Conservation (phyloP, 2,888 invertebrate species). For the Neoitamus cyanurus region DNA sequence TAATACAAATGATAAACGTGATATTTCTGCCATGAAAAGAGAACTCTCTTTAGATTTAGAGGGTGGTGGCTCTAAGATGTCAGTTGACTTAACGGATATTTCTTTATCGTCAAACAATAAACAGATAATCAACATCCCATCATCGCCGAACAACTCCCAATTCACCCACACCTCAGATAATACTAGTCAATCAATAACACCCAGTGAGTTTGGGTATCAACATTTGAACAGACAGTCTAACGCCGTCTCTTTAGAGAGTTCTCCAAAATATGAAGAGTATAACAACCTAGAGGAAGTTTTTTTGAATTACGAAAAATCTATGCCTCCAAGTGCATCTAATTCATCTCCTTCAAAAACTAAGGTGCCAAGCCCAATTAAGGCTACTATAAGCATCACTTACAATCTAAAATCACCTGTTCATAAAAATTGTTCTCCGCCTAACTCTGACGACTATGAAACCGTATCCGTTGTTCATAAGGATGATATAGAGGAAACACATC, state of each 20-base stretch:
- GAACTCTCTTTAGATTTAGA: constrained; percentile 65
- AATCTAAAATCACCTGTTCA: constrained; percentile 70
- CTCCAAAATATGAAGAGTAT: constrained; percentile 62
- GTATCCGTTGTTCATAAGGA: constrained; percentile 28
- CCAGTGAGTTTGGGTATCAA: constrained; percentile 66
- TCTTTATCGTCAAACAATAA: constrained; percentile 51
- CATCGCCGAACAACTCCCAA: constrained; percentile 63
- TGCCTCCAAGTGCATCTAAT: constrained; percentile 50
- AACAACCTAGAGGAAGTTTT: constrained; percentile 58
- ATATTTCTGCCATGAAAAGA: constrained; percentile 64
- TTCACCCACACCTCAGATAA: constrained; percentile 63
- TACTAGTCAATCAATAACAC: constrained; percentile 67
- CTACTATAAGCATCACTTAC: constrained; percentile 80
- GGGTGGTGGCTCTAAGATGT: constrained; percentile 57
- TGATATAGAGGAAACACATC: neutral
- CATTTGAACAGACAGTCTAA: constrained; percentile 65
- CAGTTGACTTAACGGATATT: constrained; percentile 55
- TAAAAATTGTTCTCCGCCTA: constrained; percentile 35
- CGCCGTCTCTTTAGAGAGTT: constrained; percentile 64
- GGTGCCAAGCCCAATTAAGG: constrained; percentile 72
- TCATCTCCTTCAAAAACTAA: constrained; percentile 58
- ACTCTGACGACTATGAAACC: constrained; percentile 59
- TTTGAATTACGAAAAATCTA: constrained; percentile 55
- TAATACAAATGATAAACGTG: constrained; percentile 60
- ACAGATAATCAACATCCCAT: constrained; percentile 57